Base-by-base conservation (phyloP, 2,113 vertebrate species). In the Tonatia bakeri region DNA sequence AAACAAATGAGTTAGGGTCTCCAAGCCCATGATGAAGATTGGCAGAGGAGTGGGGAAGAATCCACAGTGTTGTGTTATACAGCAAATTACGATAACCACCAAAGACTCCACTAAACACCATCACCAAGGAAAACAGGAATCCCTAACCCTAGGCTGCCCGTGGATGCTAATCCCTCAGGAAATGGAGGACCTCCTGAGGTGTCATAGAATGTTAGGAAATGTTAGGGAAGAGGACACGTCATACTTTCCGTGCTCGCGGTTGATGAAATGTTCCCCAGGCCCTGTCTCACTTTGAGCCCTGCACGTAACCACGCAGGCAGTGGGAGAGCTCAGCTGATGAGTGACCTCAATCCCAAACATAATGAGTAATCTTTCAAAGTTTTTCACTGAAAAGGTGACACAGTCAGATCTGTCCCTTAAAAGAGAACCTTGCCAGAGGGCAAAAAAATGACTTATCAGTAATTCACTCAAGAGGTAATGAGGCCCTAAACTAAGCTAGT, bases 351-450 rank as follows among this genome's bases (percentile, higher is more conserved):
- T 76, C 43, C 43, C 65, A 38, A 28, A 38, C 10, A 38, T 36
- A 43, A 10, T 20, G n/a, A 85, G 38, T 22, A 47, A 85, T 13
- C 59, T 95, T 87, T 70, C 61, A 67, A 93, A 73, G 64, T 45
- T 83, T 87, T 85, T 79, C 38, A 82, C 50, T 85, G 72, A 69
- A 95, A 95, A 91, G 52, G n/a, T 65, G 50, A 85, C 64, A 59
- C 2, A 79, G 50, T 84, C 64, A 17, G 22, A 61, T 43, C 61
- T 20, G 31, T 59, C 47, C n/a, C 80, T 92, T 76, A 80, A 45
- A 86, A 94, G 45, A 87, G 40, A 92, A 80, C 86, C 81, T 69
- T 90, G 36, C 69, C 61, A 79, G n/a, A 73, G 40, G 50, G 28
- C 54, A 73, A 67, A 77, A 76, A 50, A n/a, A 77, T 73, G 36